phyloP scores from a whole-genome alignment of 2,888 invertebrate genomes.

The Cephus rjabovi region DNA sequence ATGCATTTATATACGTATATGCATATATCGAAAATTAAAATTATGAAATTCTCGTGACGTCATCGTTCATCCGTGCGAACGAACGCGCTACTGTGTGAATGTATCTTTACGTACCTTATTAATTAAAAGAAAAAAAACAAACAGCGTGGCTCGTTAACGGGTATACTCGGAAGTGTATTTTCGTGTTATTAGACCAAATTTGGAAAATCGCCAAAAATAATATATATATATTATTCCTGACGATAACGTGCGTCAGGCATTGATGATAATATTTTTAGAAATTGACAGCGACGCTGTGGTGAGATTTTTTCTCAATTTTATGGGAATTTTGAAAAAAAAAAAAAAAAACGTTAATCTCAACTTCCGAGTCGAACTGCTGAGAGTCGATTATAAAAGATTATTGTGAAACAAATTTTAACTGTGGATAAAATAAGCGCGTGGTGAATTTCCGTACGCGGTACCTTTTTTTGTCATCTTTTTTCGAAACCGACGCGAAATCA shows the following conservation, averaged over 20 bases:
- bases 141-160: not conserved
- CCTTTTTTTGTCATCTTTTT: not conserved
- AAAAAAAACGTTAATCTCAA: not conserved
- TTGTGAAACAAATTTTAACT: not conserved
- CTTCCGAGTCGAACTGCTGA: not conserved
- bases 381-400: not conserved
- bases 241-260: not conserved
- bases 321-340: not conserved
- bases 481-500: too few relatives aligned
- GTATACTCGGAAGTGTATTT: not conserved
- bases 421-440: not conserved
- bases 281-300: not conserved
- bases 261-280: not conserved
- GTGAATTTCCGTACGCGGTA: not conserved
- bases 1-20: not conserved
- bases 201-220: not conserved
- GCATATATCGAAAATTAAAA: constrained; percentile 1
- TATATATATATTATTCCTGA: not conserved
- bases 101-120: not conserved
- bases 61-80: not conserved
- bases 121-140: not conserved
- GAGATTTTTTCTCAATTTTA: not conserved
- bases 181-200: not conserved
- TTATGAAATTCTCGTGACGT: not conserved
- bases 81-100: not conserved